These are phyloP conservation scores for Scolopax mira DNA, from an alignment of 2,113 vertebrate species.

Conservation along the genomic window DNA sequence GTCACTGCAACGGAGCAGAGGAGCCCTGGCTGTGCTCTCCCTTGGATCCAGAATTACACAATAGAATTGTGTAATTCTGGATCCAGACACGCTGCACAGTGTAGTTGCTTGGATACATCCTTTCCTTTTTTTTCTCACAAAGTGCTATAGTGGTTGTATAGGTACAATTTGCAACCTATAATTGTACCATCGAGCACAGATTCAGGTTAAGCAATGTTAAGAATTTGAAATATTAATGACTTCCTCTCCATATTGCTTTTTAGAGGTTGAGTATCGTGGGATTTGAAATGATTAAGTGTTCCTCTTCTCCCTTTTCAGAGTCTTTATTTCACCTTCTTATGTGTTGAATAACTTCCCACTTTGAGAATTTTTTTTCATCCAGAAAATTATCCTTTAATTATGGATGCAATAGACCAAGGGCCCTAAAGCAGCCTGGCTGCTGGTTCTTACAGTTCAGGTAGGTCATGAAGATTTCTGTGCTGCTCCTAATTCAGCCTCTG, in stretches of 20 bases:
- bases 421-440: background rate
- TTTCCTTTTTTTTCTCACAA: background rate
- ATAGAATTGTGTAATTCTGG: background rate
- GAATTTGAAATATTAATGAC: conserved; percentile 34
- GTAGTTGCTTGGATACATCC: conserved; percentile 66
- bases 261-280: background rate
- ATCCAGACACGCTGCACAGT: background rate
- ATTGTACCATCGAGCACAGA: background rate
- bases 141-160: background rate
- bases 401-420: background rate
- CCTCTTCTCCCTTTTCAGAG: background rate
- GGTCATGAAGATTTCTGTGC: background rate
- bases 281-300: conserved; percentile 11
- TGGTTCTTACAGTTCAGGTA: background rate
- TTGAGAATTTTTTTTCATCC: background rate
- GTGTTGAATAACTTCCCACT: background rate
- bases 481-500: background rate
- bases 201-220: conserved; percentile 42
- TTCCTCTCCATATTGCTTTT: background rate
- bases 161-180: conserved; percentile 37
- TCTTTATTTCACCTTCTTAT: background rate
- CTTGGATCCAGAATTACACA: conserved; percentile 26
- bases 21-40: background rate
- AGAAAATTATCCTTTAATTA: background rate
- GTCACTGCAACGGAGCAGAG: background rate